Percentiles rank a stretch among this genome's conserved stretches.
Conservation (phyloP, 2,113 vertebrate genomes). For the Petromus typicus region DNA sequence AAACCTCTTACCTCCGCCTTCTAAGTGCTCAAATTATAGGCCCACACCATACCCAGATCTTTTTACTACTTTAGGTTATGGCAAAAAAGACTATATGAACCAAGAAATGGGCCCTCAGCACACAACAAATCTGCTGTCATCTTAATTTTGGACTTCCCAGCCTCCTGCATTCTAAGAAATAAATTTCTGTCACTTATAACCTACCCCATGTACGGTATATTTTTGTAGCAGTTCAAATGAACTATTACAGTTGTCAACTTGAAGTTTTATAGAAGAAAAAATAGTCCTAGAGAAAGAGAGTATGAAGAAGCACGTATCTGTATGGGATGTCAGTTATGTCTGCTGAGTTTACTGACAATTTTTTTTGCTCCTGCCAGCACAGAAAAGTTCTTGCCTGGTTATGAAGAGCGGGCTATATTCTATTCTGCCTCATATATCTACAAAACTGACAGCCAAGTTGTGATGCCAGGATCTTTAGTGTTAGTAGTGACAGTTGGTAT, state of each 20-base stretch:
- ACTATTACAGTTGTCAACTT: not conserved
- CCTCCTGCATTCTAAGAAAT: not conserved
- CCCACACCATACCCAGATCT: not conserved
- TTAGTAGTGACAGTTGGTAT: slow-evolving; percentile 47
- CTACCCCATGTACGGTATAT: not conserved
- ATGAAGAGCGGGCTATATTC: slow-evolving; percentile 22
- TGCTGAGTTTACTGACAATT: not conserved
- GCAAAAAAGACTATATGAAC: not conserved
- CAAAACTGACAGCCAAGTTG: slow-evolving; percentile 10
- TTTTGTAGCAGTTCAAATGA: not conserved
- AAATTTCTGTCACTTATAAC: not conserved
- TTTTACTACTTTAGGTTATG: not conserved
- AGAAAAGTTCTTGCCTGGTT: not conserved
- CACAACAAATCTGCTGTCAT: not conserved
- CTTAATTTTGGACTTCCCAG: not conserved
- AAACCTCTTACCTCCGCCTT: not conserved
- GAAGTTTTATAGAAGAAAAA: not conserved
- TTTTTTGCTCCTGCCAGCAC: not conserved
- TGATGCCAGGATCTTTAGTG: slow-evolving; percentile 47
- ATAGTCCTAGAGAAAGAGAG: not conserved
- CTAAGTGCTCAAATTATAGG: not conserved
- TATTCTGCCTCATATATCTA: not conserved
- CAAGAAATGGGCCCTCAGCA: not conserved
- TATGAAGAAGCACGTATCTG: not conserved
- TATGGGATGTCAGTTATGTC: not conserved